Evolutionary conservation across 2,888 invertebrate species (phyloP).

Genomic region (Antheraea assamensis): DNA sequence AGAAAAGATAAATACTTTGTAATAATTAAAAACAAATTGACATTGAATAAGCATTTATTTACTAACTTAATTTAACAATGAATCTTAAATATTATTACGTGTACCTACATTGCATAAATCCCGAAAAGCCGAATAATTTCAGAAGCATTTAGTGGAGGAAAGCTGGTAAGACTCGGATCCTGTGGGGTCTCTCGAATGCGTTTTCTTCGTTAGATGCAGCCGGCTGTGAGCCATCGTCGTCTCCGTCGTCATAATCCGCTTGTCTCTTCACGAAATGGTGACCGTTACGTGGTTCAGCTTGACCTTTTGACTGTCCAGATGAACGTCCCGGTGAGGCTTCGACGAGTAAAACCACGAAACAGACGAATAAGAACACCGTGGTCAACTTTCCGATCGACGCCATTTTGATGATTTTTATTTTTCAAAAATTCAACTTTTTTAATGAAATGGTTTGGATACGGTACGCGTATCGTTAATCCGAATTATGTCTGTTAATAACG

Average conservation of each 20-base stretch:
- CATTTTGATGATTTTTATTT: constrained; percentile 39
- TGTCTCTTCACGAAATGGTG: constrained; percentile 60
- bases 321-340: constrained; percentile 33
- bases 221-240: constrained; percentile 38
- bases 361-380: constrained; percentile 45
- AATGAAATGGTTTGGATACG: constrained; percentile 25
- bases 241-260: constrained; percentile 47
- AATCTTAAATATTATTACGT: constrained; percentile 7
- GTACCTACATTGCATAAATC: constrained; percentile 30
- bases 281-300: constrained; percentile 20
- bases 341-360: constrained; percentile 39
- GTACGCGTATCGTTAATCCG: constrained; percentile 27
- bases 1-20: too few relatives aligned
- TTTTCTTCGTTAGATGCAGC: constrained; percentile 43
- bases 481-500: not conserved
- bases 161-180: constrained; percentile 62
- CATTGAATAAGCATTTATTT: constrained; percentile 39
- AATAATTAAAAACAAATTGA: constrained; percentile 27
- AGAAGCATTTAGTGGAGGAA: constrained; percentile 53
- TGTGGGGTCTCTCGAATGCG: constrained; percentile 54
- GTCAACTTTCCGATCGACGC: constrained; percentile 46
- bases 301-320: not conserved
- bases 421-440: constrained; percentile 21
- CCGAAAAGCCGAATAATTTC: constrained; percentile 21
- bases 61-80: constrained; percentile 18